These are phyloP conservation scores for Lithobates pipiens DNA, from an alignment of 2,797 vertebrate genomes.

Conservation along the genomic window DNA sequence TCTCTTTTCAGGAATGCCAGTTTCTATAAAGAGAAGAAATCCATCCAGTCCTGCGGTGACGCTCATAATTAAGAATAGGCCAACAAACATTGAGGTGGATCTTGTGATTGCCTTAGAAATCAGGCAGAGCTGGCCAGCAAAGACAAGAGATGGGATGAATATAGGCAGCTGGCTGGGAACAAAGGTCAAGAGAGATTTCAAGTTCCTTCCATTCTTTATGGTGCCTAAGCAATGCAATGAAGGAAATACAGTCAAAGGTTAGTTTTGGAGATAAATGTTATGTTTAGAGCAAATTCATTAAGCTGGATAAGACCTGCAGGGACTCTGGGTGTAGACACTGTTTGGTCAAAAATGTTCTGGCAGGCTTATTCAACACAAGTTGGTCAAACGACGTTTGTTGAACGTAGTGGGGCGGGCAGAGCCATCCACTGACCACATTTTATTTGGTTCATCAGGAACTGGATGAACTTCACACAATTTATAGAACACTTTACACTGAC, in stretches of 20 bases:
- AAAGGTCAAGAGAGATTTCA: constrained; percentile 68
- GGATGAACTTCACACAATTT: no score
- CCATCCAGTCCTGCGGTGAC: constrained; percentile 82
- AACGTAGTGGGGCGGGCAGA: no score
- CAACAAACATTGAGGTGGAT: constrained; percentile 81
- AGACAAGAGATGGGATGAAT: constrained; percentile 69
- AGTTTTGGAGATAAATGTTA: not conserved
- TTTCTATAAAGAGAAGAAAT: constrained; percentile 70
- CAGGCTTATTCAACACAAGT: no score
- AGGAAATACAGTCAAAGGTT: constrained; percentile 69
- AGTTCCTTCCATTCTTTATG: constrained; percentile 71
- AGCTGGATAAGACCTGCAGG: no score
- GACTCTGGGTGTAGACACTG: no score
- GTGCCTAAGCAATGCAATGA: constrained; percentile 82
- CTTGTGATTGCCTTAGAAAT: constrained; percentile 82
- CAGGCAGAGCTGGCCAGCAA: constrained; percentile 73
- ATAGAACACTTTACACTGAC: no score
- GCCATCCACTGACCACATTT: no score
- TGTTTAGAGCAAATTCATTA: no score
- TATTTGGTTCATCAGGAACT: no score
- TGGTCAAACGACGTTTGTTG: no score
- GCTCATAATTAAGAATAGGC: constrained; percentile 70
- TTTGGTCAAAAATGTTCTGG: no score
- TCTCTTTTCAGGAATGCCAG: constrained; percentile 49
- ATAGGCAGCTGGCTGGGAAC: constrained; percentile 81